Evolutionary conservation across 2,797 vertebrate genomes (phyloP).

Genomic region (Selene dorsalis): DNA sequence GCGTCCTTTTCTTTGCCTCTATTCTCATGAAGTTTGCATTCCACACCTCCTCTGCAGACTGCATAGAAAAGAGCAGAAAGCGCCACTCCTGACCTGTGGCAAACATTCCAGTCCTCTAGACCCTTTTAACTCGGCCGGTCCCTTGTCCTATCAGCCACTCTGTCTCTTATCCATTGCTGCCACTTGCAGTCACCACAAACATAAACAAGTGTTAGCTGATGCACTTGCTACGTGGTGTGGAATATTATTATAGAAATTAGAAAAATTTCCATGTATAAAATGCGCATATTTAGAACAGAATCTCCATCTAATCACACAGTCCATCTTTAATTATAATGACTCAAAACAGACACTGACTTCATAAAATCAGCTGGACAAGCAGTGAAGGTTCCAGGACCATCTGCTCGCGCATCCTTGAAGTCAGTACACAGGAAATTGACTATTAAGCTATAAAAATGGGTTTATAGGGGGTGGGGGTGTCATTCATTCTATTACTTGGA

Average conservation of each 20-base stretch:
- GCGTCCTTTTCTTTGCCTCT: conserved; percentile 64
- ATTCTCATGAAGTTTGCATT: conserved; percentile 85
- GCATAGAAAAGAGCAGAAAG: conserved; percentile 84
- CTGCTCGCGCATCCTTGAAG: conserved; percentile 48
- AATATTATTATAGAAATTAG: neutral
- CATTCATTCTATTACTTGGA: conserved; percentile 38
- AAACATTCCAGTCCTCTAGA: conserved; percentile 82
- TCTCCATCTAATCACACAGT: conserved; percentile 24
- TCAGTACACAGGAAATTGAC: conserved; percentile 70
- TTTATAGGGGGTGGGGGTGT: conserved; percentile 11
- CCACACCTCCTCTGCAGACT: conserved; percentile 85
- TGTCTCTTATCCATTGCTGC: conserved; percentile 29
- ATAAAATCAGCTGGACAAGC: conserved; percentile 49
- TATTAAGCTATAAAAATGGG: conserved; percentile 45
- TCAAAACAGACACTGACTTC: conserved; percentile 33
- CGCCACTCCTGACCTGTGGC: conserved; percentile 80
- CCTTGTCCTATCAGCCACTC: conserved; percentile 47
- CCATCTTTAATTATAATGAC: conserved; percentile 47
- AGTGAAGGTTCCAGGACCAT: conserved; percentile 43
- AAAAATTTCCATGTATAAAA: neutral
- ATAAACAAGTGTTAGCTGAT: neutral
- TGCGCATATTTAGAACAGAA: neutral
- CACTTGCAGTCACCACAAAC: neutral
- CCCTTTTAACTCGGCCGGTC: conserved; percentile 54
- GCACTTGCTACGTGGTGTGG: neutral